Percentiles rank a stretch among this genome's conserved stretches.
phyloP scores from a whole-genome alignment of 2,888 invertebrate species.

The Drosophila ustulata region DNA sequence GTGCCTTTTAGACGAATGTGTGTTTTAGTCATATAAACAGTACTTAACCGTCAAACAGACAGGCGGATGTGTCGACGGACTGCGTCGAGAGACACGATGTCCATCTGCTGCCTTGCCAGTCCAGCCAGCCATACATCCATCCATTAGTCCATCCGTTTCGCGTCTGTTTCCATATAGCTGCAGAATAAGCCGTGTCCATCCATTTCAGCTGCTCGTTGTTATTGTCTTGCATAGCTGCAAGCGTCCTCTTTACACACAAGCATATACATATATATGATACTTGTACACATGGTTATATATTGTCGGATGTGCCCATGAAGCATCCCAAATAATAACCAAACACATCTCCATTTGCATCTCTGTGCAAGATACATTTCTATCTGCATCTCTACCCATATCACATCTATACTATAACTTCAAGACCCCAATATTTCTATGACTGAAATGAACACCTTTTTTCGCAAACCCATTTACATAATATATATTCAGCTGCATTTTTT shows the following conservation, averaged over 20 bases:
- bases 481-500: neutral
- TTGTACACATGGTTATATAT: neutral
- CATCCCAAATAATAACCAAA: neutral
- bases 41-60: constrained; percentile 54
- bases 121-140: constrained; percentile 34
- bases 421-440: neutral
- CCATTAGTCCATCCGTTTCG: constrained; percentile 62
- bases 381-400: neutral
- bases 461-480: neutral
- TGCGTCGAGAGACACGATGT: constrained; percentile 5
- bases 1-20: neutral
- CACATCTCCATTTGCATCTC: constrained; percentile 1
- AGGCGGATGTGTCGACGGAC: neutral
- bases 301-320: neutral
- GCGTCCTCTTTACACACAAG: neutral
- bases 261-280: neutral
- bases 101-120: constrained; percentile 35
- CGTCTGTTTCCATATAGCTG: constrained; percentile 48
- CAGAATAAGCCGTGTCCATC: constrained; percentile 52
- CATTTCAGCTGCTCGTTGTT: constrained; percentile 42
- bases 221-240: constrained; percentile 32
- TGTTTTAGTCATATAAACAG: constrained; percentile 57
- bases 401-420: neutral
- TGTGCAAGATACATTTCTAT: neutral
- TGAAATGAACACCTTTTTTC: neutral